phyloP scores from a whole-genome alignment of 2,888 invertebrate genomes.

The Idaea dimidiata region DNA sequence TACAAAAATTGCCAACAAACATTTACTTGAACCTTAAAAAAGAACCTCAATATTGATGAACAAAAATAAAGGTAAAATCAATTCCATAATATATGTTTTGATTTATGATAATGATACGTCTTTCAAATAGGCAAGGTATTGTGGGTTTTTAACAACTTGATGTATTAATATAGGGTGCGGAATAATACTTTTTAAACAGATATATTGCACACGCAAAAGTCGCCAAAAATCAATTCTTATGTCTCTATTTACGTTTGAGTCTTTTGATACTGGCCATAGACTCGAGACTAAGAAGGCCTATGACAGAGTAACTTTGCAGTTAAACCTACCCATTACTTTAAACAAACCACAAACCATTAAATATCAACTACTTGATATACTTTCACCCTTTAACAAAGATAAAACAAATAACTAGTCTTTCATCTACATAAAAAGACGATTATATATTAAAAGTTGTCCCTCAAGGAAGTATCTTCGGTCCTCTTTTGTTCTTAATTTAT shows the following conservation, averaged over 20 bases:
- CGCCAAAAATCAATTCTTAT: background rate
- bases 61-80: background rate
- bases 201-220: background rate
- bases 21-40: constrained; percentile 45
- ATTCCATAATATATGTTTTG: background rate
- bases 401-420: constrained; percentile 1
- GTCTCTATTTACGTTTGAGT: background rate
- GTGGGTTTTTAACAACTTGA: background rate
- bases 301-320: background rate
- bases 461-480: constrained; percentile 24
- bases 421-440: background rate
- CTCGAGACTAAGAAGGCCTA: background rate
- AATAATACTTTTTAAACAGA: background rate
- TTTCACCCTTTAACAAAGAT: background rate
- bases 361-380: background rate
- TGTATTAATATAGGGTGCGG: background rate
- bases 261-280: background rate
- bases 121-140: background rate
- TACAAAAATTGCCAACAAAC: constrained; percentile 29
- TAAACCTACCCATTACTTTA: background rate
- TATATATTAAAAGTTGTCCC: constrained; percentile 11
- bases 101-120: background rate
- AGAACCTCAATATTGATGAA: constrained; percentile 32
- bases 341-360: constrained; percentile 2
- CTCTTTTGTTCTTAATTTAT: constrained; percentile 14